phyloP scores from a whole-genome alignment of 2,797 vertebrate genomes.

The Adrianichthys oophorus region DNA sequence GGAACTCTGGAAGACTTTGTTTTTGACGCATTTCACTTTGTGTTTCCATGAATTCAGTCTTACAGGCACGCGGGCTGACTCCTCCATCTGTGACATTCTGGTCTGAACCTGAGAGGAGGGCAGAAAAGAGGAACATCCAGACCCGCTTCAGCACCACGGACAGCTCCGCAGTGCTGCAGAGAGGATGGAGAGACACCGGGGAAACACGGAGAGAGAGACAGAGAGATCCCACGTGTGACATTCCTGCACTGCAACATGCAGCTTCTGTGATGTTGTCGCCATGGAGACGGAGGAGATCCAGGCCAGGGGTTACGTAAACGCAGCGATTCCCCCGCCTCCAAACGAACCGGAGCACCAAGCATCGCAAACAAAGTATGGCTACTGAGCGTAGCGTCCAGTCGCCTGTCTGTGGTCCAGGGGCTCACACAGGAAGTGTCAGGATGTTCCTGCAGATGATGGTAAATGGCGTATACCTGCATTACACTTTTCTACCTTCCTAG shows the following conservation, averaged over 20 bases:
- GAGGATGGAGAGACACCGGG: background rate
- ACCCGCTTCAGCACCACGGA: background rate
- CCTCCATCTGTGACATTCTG: no score
- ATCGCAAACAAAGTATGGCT: no score
- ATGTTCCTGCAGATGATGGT: no score
- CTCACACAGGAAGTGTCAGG: no score
- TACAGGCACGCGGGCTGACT: background rate
- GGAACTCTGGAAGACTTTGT: no score
- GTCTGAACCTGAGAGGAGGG: background rate
- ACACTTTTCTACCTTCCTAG: no score
- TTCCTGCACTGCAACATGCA: slow-evolving; percentile 33
- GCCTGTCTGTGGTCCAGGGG: no score
- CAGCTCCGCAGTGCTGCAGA: slow-evolving; percentile 35
- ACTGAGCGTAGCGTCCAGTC: no score
- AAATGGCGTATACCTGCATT: no score
- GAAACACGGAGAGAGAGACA: background rate
- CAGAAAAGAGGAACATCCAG: background rate
- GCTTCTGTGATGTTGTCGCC: slow-evolving; percentile 43
- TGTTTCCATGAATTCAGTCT: background rate
- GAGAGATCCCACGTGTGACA: slow-evolving; percentile 26
- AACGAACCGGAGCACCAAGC: background rate
- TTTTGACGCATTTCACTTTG: no score
- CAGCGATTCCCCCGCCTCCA: background rate
- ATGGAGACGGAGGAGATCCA: slow-evolving; percentile 41
- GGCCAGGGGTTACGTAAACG: slow-evolving; percentile 26